phyloP scores from a whole-genome alignment of 2,113 vertebrate genomes.

The Hydrochoerus hydrochaeris region DNA sequence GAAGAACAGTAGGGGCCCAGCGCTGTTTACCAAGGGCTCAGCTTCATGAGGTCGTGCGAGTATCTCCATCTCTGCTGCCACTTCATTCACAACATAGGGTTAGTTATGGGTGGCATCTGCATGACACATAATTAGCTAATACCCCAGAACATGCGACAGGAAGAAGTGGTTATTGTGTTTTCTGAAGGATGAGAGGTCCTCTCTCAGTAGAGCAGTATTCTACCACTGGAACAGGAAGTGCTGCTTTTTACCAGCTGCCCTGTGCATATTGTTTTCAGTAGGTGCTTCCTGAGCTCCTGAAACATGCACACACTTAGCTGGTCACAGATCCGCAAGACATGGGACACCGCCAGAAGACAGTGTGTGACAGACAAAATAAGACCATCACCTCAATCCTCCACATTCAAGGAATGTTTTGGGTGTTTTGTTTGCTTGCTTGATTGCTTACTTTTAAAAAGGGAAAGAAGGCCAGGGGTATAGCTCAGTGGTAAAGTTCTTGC shows the following conservation, averaged over 20 bases:
- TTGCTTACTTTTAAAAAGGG: neutral
- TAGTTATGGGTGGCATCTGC: neutral
- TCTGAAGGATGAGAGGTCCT: neutral
- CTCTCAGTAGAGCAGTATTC: neutral
- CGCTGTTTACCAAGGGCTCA: neutral
- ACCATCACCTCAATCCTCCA: neutral
- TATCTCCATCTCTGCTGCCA: neutral
- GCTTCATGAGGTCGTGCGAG: neutral
- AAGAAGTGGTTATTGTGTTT: neutral
- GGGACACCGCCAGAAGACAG: neutral
- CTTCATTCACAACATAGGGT: slow-evolving; percentile 37
- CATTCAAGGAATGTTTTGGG: neutral
- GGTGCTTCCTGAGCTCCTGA: neutral
- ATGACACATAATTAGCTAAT: neutral
- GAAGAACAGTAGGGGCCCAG: neutral
- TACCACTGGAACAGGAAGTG: neutral
- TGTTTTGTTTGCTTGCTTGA: neutral
- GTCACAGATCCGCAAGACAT: neutral
- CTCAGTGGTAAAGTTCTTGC: neutral
- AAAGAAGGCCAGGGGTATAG: neutral
- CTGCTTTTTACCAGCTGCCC: neutral
- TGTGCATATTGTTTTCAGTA: neutral
- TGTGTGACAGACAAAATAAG: neutral
- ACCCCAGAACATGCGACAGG: neutral
- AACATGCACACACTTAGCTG: neutral